A percentile compares a stretch with the other conserved stretches of the same genome.
These are phyloP conservation scores for Strix uralensis DNA, from an alignment of 2,113 vertebrate species.

Conservation along the genomic window DNA sequence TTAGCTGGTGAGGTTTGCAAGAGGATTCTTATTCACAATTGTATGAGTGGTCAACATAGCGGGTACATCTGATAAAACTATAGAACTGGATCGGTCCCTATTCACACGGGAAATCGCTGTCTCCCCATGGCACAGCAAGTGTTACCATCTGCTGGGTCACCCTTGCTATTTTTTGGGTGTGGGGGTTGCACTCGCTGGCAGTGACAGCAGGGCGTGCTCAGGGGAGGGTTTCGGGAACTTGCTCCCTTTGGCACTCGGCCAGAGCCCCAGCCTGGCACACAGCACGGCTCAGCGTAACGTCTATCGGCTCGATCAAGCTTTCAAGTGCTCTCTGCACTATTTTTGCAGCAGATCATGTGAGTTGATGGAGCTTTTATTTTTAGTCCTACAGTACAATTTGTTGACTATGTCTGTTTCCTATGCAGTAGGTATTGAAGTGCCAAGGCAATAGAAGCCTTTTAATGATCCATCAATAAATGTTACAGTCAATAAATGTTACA, in stretches of 20 bases:
- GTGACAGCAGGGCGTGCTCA: background rate
- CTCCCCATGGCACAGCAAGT: background rate
- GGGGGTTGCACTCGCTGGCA: background rate
- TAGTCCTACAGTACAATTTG: conserved; percentile 1
- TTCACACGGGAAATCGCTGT: background rate
- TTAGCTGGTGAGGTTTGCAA: background rate
- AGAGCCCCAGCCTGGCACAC: background rate
- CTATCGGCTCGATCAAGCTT: background rate
- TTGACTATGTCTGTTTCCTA: background rate
- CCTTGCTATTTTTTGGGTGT: background rate
- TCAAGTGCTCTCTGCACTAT: background rate
- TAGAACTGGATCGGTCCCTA: background rate
- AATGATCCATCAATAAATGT: background rate
- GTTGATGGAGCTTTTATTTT: conserved; percentile 38
- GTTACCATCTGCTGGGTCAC: background rate
- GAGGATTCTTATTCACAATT: background rate
- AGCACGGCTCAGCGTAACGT: background rate
- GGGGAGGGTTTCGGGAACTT: background rate
- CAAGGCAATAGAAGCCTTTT: background rate
- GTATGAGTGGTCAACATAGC: background rate
- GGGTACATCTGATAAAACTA: background rate
- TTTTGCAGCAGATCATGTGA: background rate
- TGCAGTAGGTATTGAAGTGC: background rate
- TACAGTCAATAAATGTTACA: background rate
- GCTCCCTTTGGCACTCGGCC: background rate